phyloP scores from a whole-genome alignment of 2,797 vertebrate species.

The Diceros bicornis region DNA sequence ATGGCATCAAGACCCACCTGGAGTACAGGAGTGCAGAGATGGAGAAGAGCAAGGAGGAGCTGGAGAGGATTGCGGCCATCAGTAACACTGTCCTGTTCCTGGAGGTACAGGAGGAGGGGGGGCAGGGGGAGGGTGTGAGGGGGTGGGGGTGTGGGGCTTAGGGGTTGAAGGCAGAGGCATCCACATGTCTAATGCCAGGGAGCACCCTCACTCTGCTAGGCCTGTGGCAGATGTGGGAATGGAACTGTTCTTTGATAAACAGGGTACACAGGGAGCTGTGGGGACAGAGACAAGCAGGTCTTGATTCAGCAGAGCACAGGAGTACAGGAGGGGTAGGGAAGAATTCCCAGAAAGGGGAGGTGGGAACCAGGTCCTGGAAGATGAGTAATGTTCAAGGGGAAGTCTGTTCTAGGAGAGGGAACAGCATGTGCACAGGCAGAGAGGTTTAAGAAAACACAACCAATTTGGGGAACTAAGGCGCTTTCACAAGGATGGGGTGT shows the following conservation, averaged over 20 bases:
- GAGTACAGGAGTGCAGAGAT: constrained; percentile 90
- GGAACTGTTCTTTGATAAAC: not conserved
- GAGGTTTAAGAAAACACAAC: not conserved
- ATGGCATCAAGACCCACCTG: constrained; percentile 92
- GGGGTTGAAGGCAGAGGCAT: not conserved
- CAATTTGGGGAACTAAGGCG: not conserved
- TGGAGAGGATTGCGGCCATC: constrained; percentile 90
- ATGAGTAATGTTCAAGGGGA: not conserved
- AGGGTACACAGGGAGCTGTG: not conserved
- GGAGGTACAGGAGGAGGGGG: constrained; percentile 86
- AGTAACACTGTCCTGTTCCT: constrained; percentile 92
- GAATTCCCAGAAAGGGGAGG: not conserved
- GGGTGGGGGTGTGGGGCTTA: too few species aligned
- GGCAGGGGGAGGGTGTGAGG: too few species aligned
- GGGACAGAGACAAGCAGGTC: not conserved
- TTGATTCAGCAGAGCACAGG: not conserved
- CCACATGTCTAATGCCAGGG: accelerated
- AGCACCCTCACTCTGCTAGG: accelerated
- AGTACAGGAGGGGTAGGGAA: not conserved
- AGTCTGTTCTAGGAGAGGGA: not conserved
- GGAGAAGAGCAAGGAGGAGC: constrained; percentile 90
- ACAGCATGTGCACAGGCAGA: not conserved
- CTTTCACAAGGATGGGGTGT: not conserved
- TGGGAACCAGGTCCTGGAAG: not conserved
- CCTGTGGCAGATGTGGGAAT: not conserved